A percentile compares a stretch with the other conserved stretches of the same genome.
These are phyloP conservation scores for Pogonognathellus flavescens DNA, from an alignment of 1,140 invertebrate species.

Conservation along the genomic window DNA sequence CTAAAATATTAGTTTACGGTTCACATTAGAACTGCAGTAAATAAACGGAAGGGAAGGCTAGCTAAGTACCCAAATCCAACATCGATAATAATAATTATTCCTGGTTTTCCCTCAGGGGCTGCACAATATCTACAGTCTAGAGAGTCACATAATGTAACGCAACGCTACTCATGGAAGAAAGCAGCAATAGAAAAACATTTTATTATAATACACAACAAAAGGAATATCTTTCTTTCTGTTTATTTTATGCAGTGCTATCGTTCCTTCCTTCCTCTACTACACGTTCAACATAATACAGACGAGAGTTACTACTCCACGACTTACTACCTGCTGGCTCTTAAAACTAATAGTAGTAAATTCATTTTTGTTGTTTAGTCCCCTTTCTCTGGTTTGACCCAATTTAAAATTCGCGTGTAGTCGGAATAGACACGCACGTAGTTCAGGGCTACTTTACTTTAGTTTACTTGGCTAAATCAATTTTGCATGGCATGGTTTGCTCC, in stretches of 20 bases:
- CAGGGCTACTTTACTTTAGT: conserved; percentile 17
- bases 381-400: conserved; percentile 47
- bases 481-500: not conserved
- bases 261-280: conserved; percentile 8
- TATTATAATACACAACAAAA: not conserved
- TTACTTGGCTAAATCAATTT: conserved; percentile 23
- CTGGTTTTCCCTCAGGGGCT: conserved; percentile 19
- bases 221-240: conserved; percentile 8
- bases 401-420: conserved; percentile 58
- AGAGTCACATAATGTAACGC: too few relatives aligned
- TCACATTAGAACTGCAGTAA: not conserved
- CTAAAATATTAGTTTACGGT: not conserved
- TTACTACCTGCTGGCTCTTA: not conserved
- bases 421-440: conserved; percentile 23
- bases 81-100: conserved; percentile 41
- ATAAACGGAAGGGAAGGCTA: not conserved
- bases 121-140: not conserved
- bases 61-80: conserved; percentile 25
- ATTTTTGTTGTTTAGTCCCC: not conserved
- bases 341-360: not conserved
- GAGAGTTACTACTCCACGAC: not conserved
- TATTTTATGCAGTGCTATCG: not conserved
- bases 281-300: too few relatives aligned
- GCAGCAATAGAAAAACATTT: conserved; percentile 1
- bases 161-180: not conserved